Base-by-base conservation (phyloP, 2,113 vertebrate genomes). In the Romanogobio albipinnatus region DNA sequence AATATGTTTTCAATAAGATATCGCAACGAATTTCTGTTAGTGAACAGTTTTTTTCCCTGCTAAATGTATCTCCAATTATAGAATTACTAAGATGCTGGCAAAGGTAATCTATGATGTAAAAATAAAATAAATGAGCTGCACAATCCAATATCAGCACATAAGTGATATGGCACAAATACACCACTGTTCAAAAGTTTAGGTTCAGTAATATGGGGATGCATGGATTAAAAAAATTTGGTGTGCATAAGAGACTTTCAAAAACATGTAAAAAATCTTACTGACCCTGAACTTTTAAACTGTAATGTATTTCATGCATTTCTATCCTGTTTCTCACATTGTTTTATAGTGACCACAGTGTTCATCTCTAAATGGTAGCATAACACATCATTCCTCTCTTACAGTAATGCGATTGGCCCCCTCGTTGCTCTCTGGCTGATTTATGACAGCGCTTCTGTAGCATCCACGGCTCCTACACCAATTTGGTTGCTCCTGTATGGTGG, bases 341-440 rank as follows among this genome's bases (percentile, higher is more conserved):
- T 73, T 45, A 45, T 39, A 39, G 19, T 10, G 17, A 39, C 1
- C 15, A 5, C 33, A 22, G 33, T 39, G 17, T 17, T 68, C 3
- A 47, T 73, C 68, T 71, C 19, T 45, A 71, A 45, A 11, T 24
- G 76, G 22, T 9, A n/a, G 36, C 26, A 14, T 47, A 53, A 39
- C 45, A 9, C 33, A 26, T 71, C 15, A 43, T 53, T 53, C 8
- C 19, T 82, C 17, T 53, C 10, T 84, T 64, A 87, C 91, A 99
- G 98, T 93, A 99, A 99, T 86, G 98, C 98, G 3, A 99, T 99
- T 0, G 98, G 98, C 15, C 98, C 98, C 1, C 92, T 99, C 88
- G 96, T 99, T 0, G 96, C 97, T 0, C 93, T 99, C 14, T 99
- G 95, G 93, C 91, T 99, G 85, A 91, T 99, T 81, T 99, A 98